These are phyloP conservation scores for Zapornia atra DNA, from an alignment of 2,113 vertebrate genomes.

Conservation along the genomic window DNA sequence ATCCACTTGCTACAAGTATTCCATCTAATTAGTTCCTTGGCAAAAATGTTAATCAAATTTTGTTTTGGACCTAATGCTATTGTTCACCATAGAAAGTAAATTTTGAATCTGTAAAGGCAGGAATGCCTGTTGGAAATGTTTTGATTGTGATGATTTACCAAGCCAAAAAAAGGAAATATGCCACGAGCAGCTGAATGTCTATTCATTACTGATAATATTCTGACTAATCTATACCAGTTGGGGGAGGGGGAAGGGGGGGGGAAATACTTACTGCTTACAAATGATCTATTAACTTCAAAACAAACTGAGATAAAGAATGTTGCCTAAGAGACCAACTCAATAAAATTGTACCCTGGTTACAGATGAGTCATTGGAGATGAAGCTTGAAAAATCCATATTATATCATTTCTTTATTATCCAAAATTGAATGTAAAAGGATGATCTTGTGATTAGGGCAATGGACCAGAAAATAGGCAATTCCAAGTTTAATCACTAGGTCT, in stretches of 20 bases:
- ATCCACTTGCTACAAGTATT: not conserved
- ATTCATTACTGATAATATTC: not conserved
- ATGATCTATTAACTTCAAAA: not conserved
- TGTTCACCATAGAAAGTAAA: not conserved
- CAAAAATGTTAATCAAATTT: not conserved
- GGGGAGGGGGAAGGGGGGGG: too few relatives aligned
- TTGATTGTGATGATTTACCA: accelerated
- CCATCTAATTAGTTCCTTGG: not conserved
- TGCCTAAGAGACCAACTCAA: not conserved
- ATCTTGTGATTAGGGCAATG: not conserved
- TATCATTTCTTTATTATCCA: not conserved
- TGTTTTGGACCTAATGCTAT: not conserved
- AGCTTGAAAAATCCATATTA: conserved; percentile 13
- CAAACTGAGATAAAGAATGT: not conserved
- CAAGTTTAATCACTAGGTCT: not conserved
- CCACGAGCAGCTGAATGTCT: not conserved
- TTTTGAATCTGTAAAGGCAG: not conserved
- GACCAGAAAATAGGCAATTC: conserved; percentile 9
- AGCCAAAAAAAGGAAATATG: not conserved
- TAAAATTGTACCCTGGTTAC: not conserved
- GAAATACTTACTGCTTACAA: not conserved
- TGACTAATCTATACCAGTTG: not conserved
- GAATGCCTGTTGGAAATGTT: not conserved
- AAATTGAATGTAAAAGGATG: not conserved
- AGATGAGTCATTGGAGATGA: not conserved